These are phyloP conservation scores for Sander lucioperca DNA, from an alignment of 2,113 vertebrate species.

Conservation along the genomic window DNA sequence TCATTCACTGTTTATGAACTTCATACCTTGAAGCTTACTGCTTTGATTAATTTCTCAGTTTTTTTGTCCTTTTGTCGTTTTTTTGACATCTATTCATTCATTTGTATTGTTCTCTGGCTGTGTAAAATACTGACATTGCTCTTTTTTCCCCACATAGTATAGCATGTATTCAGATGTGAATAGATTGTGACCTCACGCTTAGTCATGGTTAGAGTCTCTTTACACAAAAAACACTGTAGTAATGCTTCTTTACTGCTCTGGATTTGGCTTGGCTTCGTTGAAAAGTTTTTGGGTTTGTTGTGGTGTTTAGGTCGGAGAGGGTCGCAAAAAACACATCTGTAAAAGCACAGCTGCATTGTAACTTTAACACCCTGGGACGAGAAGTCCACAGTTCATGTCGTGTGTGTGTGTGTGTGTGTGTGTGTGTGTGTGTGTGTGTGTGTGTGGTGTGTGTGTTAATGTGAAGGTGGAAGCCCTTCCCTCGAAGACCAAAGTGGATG, in stretches of 20 bases:
- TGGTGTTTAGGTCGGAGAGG: conserved; percentile 52
- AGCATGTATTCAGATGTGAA: not conserved
- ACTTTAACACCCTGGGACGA: conserved; percentile 63
- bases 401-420: conserved; percentile 21
- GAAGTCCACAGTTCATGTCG: conserved; percentile 49
- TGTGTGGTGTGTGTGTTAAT: conserved; percentile 45
- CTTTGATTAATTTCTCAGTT: not conserved
- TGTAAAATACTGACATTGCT: not conserved
- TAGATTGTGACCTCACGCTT: not conserved
- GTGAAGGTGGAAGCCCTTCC: conserved; percentile 47
- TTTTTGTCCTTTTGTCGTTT: not conserved
- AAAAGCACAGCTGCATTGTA: conserved; percentile 78
- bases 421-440: conserved; percentile 28
- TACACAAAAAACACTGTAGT: not conserved
- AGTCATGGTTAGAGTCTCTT: not conserved
- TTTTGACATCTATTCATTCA: not conserved
- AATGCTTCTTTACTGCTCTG: not conserved
- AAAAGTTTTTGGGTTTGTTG: conserved; percentile 18
- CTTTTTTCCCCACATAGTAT: too few species aligned
- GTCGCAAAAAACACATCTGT: conserved; percentile 76
- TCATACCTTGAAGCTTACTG: not conserved
- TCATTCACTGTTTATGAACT: not conserved
- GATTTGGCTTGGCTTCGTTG: not conserved
- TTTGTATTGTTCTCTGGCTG: not conserved
- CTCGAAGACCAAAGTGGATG: conserved; percentile 27